Evolutionary conservation across 2,888 invertebrate genomes (phyloP), one percentile per base, ranked within the genome.

Genomic region (Argyra leucocephala): DNA sequence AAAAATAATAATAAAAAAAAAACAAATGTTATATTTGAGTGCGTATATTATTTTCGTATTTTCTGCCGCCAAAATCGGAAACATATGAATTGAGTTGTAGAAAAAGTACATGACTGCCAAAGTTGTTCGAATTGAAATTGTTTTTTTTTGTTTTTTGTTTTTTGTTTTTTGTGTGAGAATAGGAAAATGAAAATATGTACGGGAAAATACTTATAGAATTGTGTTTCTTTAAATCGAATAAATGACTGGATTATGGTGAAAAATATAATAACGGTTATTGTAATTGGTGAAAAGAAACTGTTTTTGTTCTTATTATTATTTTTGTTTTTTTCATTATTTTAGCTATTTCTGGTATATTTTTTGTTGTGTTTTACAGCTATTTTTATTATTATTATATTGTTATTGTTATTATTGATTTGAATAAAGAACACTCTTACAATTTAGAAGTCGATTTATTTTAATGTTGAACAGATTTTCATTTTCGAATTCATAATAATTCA

Each of bases 171-270:
- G n/a, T n/a, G n/a, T n/a, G n/a, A n/a, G n/a, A n/a, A n/a, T 48
- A 18, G 48, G 18, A 48, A 48, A 5, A 48, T 18, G 15, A 48
- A 48, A 15, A 48, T 5, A 48, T 18, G 18, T 18, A 48, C 9
- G 18, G 6, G 6, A 48, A 18, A 48, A 48, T 12, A 18, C 12
- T 12, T 10, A 37, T 37, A 48, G 48, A n/a, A 48, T 48, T 48
- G 48, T 48, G 48, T 48, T 48, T 18, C 18, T 48, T 48, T 48
- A 48, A 48, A 48, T 48, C 48, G 48, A 48, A 48, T 48, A 48
- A 48, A 48, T 48, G 48, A 48, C 18, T 48, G 48, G 48, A 48
- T 48, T 48, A 48, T 48, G 48, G 48, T 48, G 48, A 48, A 48
- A 48, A 48, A 48, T 48, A 48, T 48, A 18, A 48, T 48, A 48